Base-by-base conservation (phyloP, 2,888 invertebrate genomes). In the Poecilus cupreus region DNA sequence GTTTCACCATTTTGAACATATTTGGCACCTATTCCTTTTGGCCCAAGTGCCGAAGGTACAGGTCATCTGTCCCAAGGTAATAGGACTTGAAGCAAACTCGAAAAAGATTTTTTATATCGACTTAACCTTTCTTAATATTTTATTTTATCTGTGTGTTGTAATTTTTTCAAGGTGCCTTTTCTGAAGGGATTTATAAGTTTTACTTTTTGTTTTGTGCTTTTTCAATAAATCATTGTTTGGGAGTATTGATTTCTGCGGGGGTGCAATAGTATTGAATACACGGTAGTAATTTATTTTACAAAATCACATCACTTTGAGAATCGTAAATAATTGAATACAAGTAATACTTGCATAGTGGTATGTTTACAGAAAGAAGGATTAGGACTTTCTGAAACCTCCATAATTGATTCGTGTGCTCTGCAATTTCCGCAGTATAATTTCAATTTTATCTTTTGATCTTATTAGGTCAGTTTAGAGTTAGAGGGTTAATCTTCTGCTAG, bases 141-240 rank as follows among this genome's bases (percentile, higher is more conserved):
- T 37, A 68, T 60, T 13, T 68, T 37, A 68, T 60, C 24, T 13
- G 60, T 5, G 26, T 16, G 60, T 60, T 60, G 64, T 37, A 68
- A 37, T 68, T 37, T 68, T 68, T 68, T 37, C 64, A 68, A 32
- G 64, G 64, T 68, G 20, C 37, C 18, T 68, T 68, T 68, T 68
- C 64, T 6, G 64, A 11, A 37, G 18, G 37, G 18, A 1, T 68
- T 68, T 68, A 6, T 13, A 13, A 26, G 60, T 60, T 68, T 68
- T 37, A 68, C 10, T 26, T 24, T 13, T 68, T 32, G 32, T 68
- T 37, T 18, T 37, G 37, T 20, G 18, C 64, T 68, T 68, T 32
- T 68, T 68, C 37, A 68, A 37, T 68, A 68, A 68, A 68, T 68
- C 37, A 18, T 37, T 68, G 64, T 68, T 60, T 68, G 13, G 18